Base-by-base conservation (phyloP, 2,113 vertebrate genomes). In the Circaetus gallicus region DNA sequence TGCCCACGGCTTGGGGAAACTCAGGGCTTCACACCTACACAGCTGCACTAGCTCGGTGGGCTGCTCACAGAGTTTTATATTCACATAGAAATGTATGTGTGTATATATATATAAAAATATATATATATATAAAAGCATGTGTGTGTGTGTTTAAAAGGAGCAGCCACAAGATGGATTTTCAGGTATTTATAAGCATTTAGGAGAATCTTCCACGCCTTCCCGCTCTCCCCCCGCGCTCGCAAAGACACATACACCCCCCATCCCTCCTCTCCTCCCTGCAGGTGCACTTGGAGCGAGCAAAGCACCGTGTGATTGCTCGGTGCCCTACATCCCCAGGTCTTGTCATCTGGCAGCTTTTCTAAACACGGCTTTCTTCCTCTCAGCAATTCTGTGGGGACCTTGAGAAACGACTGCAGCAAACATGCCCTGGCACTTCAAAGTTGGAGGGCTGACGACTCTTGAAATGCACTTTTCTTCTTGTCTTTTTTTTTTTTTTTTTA, bases 351-450 rank as follows among this genome's bases (percentile, higher is more conserved):
- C 93, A 94, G 90, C 90, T 94, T 89, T 96, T 93, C 88, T 71
- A 74, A 94, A 92, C 85, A 61, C 1, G 2, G 45, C 79, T 95
- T 92, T 90, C 93, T 97, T 94, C 90, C 79, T 93, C 90, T 94
- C 90, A 77, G 82, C 92, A 93, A 92, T 74, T 82, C 97, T 81
- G 85, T 77, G 67, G 93, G 96, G 97, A 96, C 96, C 92, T 81
- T 86, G 92, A 78, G 84, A 90, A 96, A 94, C 1, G 24, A 71
- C 76, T 81, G 90, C 85, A 94, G 90, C 93, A 96, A 96, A 95
- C 93, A 81, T 95, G 90, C 85, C 90, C 93, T 95, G 93, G 72
- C 95, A 92, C 92, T 96, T 97, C 88, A 95, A 90, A 97, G 90
- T 71, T 90, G 74, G 76, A 95, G 69, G 56, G 40, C 47, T 97